Conservation (phyloP, 2,888 invertebrate genomes). For the Amorpha juglandis region DNA sequence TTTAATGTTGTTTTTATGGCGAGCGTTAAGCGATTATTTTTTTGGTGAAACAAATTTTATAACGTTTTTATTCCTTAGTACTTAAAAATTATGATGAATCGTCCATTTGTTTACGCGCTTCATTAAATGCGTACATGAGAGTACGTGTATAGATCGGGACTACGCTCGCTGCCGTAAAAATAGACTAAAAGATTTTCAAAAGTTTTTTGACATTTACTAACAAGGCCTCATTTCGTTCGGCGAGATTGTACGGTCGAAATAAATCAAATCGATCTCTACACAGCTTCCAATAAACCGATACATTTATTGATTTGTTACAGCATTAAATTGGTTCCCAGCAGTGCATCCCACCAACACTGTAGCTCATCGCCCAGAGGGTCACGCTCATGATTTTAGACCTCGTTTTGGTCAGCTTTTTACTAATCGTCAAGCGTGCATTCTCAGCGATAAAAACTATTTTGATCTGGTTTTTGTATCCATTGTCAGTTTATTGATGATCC, state of each 20-base stretch:
- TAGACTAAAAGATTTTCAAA: constrained; percentile 44
- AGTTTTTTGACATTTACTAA: constrained; percentile 80
- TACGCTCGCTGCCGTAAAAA: constrained; percentile 28
- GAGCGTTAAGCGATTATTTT: constrained; percentile 38
- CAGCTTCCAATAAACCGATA: constrained; percentile 83
- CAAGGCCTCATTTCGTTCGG: constrained; percentile 73
- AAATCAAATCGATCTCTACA: constrained; percentile 82
- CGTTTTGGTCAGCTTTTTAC: constrained; percentile 49
- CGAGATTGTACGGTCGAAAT: constrained; percentile 73
- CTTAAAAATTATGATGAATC: constrained; percentile 25
- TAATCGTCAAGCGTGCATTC: constrained; percentile 44
- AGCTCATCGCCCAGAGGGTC: constrained; percentile 52
- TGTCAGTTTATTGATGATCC: constrained; percentile 52
- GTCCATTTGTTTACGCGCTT: constrained; percentile 1
- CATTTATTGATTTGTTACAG: constrained; percentile 85
- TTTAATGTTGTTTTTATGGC: constrained; percentile 51
- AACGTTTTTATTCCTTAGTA: constrained; percentile 24
- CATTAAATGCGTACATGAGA: background rate
- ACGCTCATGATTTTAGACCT: constrained; percentile 62
- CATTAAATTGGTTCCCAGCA: constrained; percentile 82
- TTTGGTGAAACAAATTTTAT: constrained; percentile 20
- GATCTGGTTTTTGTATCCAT: constrained; percentile 51
- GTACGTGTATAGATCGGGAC: background rate
- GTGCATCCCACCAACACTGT: constrained; percentile 67
- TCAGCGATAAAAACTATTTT: constrained; percentile 52